Percentiles rank a stretch among this genome's conserved stretches.
Conservation (phyloP, 1,140 invertebrate species). For the Asobara japonica region DNA sequence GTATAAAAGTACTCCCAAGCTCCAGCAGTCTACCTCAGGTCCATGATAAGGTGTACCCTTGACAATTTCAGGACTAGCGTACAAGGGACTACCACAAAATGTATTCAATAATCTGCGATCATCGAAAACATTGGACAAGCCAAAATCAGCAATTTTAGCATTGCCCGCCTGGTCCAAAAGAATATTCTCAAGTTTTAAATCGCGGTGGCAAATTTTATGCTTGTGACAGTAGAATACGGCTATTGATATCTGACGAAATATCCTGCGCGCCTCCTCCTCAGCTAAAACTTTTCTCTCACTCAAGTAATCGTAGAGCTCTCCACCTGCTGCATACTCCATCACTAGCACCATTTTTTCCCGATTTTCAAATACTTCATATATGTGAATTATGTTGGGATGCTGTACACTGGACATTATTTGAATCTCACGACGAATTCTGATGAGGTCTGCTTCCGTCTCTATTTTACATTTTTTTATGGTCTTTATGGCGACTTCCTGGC, state of each 20-base stretch:
- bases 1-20: conserved; percentile 95
- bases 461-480: conserved; percentile 99
- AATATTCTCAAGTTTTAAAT: conserved; percentile 99
- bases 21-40: conserved; percentile 97
- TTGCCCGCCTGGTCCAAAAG: conserved; percentile 94
- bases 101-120: conserved; percentile 88
- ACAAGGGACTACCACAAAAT: conserved; percentile 97
- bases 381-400: conserved; percentile 99
- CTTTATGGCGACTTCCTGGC: conserved; percentile 98
- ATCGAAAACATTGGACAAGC: conserved; percentile 97
- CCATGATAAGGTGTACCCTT: conserved; percentile 97
- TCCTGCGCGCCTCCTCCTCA: conserved; percentile 92
- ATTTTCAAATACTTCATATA: conserved; percentile 99
- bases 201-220: conserved; percentile 97
- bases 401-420: conserved; percentile 98
- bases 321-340: conserved; percentile 99
- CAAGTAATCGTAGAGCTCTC: conserved; percentile 98
- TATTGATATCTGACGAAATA: conserved; percentile 97
- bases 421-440: conserved; percentile 95
- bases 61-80: conserved; percentile 99
- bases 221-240: conserved; percentile 99
- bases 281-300: conserved; percentile 90
- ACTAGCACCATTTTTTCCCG: conserved; percentile 98
- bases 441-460: conserved; percentile 95
- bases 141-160: conserved; percentile 99